Base-by-base conservation (phyloP, 2,888 invertebrate genomes). In the Actias luna region DNA sequence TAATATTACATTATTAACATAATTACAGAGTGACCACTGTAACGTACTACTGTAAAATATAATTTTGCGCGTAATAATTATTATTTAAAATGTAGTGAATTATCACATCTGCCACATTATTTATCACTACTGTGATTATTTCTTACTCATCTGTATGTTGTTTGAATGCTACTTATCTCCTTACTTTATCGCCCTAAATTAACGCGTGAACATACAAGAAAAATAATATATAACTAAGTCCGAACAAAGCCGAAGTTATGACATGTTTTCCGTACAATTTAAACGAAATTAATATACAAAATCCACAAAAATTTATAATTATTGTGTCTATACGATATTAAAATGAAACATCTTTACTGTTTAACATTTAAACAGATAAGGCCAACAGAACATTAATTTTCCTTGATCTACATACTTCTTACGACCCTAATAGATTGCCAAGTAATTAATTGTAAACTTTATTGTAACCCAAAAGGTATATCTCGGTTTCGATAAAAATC, bases 391-490 rank as follows among this genome's bases (percentile, higher is more conserved):
- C 57, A 36, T 36, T 50, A 18, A 50, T 50, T 16, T 22, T 27
- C 12, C 29, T 27, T 62, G 62, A 63, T 62, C 61, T 59, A 64
- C 59, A 61, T 35, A 50, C 46, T 35, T 58, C 62, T 64, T 62
- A 63, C 10, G 46, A 50, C 52, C 59, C 66, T 63, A 58, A 62
- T 69, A 59, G 64, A 67, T 18, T 36, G 29, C 36, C 52, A 58
- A 64, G 57, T 60, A 64, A 59, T 63, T 60, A 57, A 60, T 61
- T 60, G 39, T 46, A 39, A 61, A 62, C 18, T 42, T n/a, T 16
- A 16, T n/a, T 42, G 16, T 16, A 42, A n/a, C 18, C 42, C 46
- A 4, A 46, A 50, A 3, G 22, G 2, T 18, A 39, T 5, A n/a
- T 5, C 39, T n/a, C 16, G 42, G n/a, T 25, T 50, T 25, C 25